These are phyloP conservation scores for Callocephalon fimbriatum DNA, from an alignment of 2,113 vertebrate genomes.

Conservation along the genomic window DNA sequence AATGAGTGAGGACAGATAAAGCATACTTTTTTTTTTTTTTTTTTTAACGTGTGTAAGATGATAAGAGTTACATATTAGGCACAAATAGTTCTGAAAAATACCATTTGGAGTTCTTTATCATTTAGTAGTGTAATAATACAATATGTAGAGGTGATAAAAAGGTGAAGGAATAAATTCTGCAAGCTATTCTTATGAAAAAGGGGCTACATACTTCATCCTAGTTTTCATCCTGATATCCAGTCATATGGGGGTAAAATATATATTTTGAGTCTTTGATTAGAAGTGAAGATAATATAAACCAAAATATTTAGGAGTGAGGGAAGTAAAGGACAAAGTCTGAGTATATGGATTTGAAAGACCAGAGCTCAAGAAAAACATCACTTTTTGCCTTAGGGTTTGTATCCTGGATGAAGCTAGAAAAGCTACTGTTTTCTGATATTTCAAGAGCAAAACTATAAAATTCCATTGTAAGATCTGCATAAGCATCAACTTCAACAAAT, in stretches of 20 bases:
- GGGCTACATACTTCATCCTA: background rate
- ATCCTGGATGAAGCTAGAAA: background rate
- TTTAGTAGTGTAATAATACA: background rate
- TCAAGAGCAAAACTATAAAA: background rate
- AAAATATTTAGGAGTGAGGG: background rate
- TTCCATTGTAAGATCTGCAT: background rate
- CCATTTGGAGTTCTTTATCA: background rate
- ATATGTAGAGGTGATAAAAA: background rate
- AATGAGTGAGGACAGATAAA: background rate
- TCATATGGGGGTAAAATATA: background rate
- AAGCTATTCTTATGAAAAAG: background rate
- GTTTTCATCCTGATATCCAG: background rate
- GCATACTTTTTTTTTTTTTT: background rate
- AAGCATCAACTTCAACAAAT: fast-evolving
- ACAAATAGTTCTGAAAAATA: background rate
- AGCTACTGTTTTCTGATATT: background rate
- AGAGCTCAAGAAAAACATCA: background rate
- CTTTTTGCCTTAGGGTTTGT: background rate
- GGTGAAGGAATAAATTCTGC: background rate
- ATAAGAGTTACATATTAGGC: background rate
- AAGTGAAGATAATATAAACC: background rate
- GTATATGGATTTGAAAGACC: background rate
- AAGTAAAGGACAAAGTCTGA: background rate
- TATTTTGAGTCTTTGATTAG: background rate
- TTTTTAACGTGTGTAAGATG: background rate